Evolutionary conservation across 2,113 vertebrate species (phyloP).

Genomic region (Nothoprocta perdicaria): DNA sequence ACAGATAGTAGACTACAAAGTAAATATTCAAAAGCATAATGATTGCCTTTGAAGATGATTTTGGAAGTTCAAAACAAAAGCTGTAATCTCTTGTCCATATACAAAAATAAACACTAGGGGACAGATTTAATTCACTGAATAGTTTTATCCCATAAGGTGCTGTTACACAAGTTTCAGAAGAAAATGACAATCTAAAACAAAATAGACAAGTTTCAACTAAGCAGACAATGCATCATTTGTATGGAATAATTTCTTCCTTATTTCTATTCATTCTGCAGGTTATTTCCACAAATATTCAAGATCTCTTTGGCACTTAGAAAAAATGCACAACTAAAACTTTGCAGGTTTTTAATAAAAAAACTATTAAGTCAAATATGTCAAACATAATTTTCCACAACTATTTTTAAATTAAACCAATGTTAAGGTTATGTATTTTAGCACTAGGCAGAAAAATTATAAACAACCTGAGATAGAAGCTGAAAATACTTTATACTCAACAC

Average conservation of each 20-base stretch:
- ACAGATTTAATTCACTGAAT: not conserved
- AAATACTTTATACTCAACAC: not conserved
- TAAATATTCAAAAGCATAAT: not conserved
- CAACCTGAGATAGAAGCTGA: not conserved
- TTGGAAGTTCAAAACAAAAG: slow-evolving; percentile 18
- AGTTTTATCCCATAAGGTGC: not conserved
- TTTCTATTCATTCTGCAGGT: not conserved
- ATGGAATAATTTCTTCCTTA: not conserved
- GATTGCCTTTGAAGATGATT: not conserved
- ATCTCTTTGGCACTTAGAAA: not conserved
- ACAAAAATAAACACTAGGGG: slow-evolving; percentile 7
- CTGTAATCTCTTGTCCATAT: not conserved
- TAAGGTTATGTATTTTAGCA: not conserved
- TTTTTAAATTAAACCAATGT: not conserved
- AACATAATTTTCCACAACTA: not conserved
- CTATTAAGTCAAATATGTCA: not conserved
- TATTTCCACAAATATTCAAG: not conserved
- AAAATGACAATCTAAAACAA: not conserved
- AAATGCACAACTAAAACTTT: not conserved
- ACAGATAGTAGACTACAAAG: slow-evolving; percentile 15
- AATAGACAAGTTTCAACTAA: not conserved
- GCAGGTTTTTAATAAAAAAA: not conserved
- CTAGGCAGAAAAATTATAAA: not conserved
- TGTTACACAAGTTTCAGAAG: not conserved
- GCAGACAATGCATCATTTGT: not conserved